phyloP scores from a whole-genome alignment of 1,140 invertebrate species.

The Ceratitis capitata region DNA sequence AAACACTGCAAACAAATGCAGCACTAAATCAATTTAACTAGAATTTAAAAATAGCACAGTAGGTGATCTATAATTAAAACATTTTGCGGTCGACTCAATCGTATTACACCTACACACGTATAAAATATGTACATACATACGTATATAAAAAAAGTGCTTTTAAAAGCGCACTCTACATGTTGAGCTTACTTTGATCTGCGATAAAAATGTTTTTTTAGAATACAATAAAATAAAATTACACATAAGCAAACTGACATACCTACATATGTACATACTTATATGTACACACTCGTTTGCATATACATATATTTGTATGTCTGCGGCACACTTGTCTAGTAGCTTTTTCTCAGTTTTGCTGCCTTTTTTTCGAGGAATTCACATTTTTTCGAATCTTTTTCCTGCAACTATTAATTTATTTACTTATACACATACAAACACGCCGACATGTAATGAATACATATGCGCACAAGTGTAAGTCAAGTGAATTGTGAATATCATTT shows the following conservation, averaged over 20 bases:
- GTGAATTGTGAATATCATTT: constrained; percentile 31
- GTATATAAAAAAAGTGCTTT: neutral
- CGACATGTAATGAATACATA: neutral
- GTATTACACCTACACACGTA: constrained; percentile 42
- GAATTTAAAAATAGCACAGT: constrained; percentile 57
- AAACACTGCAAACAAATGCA: neutral
- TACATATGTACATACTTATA: too few species aligned
- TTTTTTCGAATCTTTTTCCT: constrained; percentile 3
- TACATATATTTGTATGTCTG: neutral
- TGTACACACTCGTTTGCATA: neutral
- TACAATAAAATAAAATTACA: too few species aligned
- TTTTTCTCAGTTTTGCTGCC: constrained; percentile 42
- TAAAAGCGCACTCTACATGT: neutral
- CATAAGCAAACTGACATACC: too few species aligned
- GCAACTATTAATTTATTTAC: neutral
- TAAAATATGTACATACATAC: constrained; percentile 49
- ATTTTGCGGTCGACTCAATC: neutral
- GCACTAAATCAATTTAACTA: neutral
- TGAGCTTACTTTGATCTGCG: neutral
- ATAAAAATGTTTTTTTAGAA: neutral
- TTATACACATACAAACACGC: neutral
- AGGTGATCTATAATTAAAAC: constrained; percentile 56
- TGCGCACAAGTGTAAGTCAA: neutral
- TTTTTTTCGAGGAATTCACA: neutral
- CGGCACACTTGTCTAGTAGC: neutral